Percentiles rank a stretch among this genome's conserved stretches.
Evolutionary conservation across 92 coral and sea anemone species (phyloP).

Genomic region (Paragorgia papillata): DNA sequence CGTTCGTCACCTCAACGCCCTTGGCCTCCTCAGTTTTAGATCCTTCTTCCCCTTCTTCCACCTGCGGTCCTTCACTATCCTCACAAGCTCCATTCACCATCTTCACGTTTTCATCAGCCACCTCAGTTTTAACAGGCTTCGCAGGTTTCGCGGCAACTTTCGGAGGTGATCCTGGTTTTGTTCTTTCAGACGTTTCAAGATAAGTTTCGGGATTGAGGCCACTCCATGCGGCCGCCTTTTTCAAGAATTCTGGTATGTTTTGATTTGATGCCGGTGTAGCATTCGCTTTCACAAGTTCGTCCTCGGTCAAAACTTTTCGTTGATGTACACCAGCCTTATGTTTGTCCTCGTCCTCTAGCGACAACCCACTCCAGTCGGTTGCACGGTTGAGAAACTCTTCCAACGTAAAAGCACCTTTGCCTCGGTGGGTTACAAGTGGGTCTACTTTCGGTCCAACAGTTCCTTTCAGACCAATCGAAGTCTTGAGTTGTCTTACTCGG

Average conservation of each 20-base stretch:
- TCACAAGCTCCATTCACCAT: not conserved
- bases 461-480: constrained; percentile 84
- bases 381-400: constrained; percentile 44
- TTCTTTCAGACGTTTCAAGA: constrained; percentile 13
- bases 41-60: not conserved
- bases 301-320: not conserved
- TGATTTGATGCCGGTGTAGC: constrained; percentile 32
- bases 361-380: constrained; percentile 34
- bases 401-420: constrained; percentile 80
- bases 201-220: constrained; percentile 41
- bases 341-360: constrained; percentile 14
- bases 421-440: constrained; percentile 75
- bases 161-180: constrained; percentile 10
- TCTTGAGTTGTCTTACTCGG: constrained; percentile 88
- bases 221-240: constrained; percentile 41
- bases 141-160: constrained; percentile 37
- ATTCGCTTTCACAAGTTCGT: constrained; percentile 30
- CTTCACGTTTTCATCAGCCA: not conserved
- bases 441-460: constrained; percentile 82
- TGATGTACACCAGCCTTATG: not conserved
- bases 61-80: not conserved
- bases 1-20: not conserved
- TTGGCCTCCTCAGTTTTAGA: not conserved
- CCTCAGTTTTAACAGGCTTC: constrained; percentile 1
- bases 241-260: constrained; percentile 35